phyloP scores from a whole-genome alignment of 2,113 vertebrate genomes.

The Tenrec ecaudatus region DNA sequence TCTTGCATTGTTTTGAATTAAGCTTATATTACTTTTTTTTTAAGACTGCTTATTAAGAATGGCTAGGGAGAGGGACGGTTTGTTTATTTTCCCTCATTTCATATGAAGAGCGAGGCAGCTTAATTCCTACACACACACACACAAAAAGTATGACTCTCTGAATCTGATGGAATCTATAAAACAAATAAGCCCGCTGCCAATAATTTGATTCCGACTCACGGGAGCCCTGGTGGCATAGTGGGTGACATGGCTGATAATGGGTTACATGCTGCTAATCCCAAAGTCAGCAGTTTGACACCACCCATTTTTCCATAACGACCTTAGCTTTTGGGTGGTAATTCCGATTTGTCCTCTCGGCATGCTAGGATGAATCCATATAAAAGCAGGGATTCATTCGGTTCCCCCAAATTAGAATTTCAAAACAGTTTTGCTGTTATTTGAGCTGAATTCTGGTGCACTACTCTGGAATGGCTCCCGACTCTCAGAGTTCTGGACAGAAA shows the following conservation, averaged over 20 bases:
- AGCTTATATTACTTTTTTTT: too few species aligned
- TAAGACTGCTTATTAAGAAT: neutral
- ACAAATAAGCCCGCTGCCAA: too few species aligned
- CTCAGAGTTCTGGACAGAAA: neutral
- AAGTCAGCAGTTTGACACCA: too few species aligned
- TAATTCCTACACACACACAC: neutral
- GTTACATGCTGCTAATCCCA: too few species aligned
- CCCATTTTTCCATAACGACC: too few species aligned
- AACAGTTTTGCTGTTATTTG: neutral
- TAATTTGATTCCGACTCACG: too few species aligned
- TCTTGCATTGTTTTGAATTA: neutral
- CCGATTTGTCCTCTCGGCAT: too few species aligned
- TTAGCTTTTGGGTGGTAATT: too few species aligned
- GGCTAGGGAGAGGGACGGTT: neutral
- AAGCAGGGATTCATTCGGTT: neutral
- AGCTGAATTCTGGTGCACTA: neutral
- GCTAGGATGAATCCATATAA: neutral
- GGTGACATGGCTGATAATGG: too few species aligned
- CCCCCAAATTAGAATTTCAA: conserved; percentile 8
- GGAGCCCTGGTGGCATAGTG: too few species aligned
- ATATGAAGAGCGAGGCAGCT: neutral
- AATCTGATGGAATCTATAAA: neutral
- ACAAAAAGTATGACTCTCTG: neutral
- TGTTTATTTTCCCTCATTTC: neutral
- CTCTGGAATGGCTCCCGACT: neutral